These are phyloP conservation scores for Perizoma flavofasciatum DNA, from an alignment of 2,888 invertebrate genomes.

Conservation along the genomic window DNA sequence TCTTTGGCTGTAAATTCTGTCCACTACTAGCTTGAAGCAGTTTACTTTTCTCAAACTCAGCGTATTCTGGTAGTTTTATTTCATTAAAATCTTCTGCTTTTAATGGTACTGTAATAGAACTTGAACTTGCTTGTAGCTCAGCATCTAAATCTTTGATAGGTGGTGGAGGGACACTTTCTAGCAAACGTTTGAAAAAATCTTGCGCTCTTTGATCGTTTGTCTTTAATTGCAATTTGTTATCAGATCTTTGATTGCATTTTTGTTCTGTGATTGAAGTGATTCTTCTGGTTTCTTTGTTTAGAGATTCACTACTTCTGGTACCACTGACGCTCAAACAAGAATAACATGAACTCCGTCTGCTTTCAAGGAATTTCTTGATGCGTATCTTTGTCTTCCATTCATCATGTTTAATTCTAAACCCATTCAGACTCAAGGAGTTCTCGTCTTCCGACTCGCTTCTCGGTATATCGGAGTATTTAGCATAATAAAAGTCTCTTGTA, in stretches of 20 bases:
- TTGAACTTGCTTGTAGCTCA: conserved; percentile 17
- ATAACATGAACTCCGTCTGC: conserved; percentile 51
- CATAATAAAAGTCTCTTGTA: conserved; percentile 70
- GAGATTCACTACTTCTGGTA: conserved; percentile 45
- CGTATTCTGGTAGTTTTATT: conserved; percentile 63
- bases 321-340: conserved; percentile 48
- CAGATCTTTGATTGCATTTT: conserved; percentile 21
- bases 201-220: conserved; percentile 57
- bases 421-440: conserved; percentile 63
- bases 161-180: conserved; percentile 69
- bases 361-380: conserved; percentile 57
- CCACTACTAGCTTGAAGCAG: conserved; percentile 45
- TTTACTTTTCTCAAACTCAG: conserved; percentile 63
- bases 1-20: conserved; percentile 44
- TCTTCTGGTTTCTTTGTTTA: conserved; percentile 47
- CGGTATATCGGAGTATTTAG: conserved; percentile 71
- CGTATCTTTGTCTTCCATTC: conserved; percentile 71
- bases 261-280: conserved; percentile 47
- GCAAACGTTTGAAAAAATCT: conserved; percentile 63
- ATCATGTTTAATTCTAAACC: conserved; percentile 65
- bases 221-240: conserved; percentile 22
- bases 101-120: conserved; percentile 39
- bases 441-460: conserved; percentile 79
- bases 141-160: conserved; percentile 52
- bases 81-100: conserved; percentile 50